Conservation (phyloP, 2,113 vertebrate genomes). For the Bos taurus region ARS-UCD2.0 NC_037350.1:21801501-21802000, state of each 20-base stretch:
- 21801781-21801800: neutral
- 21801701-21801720: too few species aligned
- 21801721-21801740: too few species aligned
- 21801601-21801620: neutral
- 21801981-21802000: neutral
- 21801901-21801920: neutral
- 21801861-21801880: neutral
- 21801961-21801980: neutral
- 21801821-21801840: neutral
- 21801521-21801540: neutral
- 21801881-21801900: neutral
- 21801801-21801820: neutral
- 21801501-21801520: neutral
- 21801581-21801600: neutral
- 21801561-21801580: neutral
- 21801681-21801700: too few species aligned
- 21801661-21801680: too few species aligned
- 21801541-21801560: neutral
- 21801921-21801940: neutral
- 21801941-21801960: neutral
- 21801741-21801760: too few species aligned
- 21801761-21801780: too few species aligned
- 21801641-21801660: too few species aligned
- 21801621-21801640: too few species aligned
- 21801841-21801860: neutral